Base-by-base conservation (phyloP, 2,888 invertebrate genomes). In the Anticlea derivata region DNA sequence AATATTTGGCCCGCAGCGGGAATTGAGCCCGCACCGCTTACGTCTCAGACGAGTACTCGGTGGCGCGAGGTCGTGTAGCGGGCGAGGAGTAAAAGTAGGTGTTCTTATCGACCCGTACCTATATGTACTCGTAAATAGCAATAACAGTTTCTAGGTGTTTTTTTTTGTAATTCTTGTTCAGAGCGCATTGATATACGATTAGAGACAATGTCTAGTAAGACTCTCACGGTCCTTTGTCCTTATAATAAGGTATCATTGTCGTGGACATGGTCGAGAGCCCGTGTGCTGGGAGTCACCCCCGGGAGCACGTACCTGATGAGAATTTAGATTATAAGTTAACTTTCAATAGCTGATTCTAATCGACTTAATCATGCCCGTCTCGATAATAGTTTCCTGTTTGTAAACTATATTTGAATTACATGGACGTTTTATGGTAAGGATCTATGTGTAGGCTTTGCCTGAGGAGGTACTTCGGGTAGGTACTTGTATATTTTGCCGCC, bases 191-290 rank as follows among this genome's bases (percentile, higher is more conserved):
- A 61, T 68, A 61, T 66, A 63, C 38, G 60, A 63, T 58, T 60
- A 61, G 61, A 63, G 66, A 75, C 76, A 80, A 79, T 76, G 75
- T 72, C 65, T 63, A 64, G 68, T 68, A 67, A 60, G 61, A 65
- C 69, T 87, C 87, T 74, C 87, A 86, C 86, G 86, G 65, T 80
- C 76, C 73, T 77, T 77, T 79, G 76, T 77, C 76, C 74, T 75
- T 75, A 76, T 82, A 79, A 81, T 82, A 80, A 81, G 75, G 76
- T 74, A 75, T 80, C 77, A 84, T 85, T 86, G 84, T 86, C 70
- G 78, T 75, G 74, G 86, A 73, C 81, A 85, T 78, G 88, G 69
- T 76, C 65, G 73, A 75, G 66, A 62, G 79, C 73, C 78, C 69
- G 71, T 65, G 67, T 63, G 69, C 67, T 68, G 68, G 80, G 75